phyloP scores from a whole-genome alignment of 2,113 vertebrate genomes.

The Erinaceus europaeus region DNA sequence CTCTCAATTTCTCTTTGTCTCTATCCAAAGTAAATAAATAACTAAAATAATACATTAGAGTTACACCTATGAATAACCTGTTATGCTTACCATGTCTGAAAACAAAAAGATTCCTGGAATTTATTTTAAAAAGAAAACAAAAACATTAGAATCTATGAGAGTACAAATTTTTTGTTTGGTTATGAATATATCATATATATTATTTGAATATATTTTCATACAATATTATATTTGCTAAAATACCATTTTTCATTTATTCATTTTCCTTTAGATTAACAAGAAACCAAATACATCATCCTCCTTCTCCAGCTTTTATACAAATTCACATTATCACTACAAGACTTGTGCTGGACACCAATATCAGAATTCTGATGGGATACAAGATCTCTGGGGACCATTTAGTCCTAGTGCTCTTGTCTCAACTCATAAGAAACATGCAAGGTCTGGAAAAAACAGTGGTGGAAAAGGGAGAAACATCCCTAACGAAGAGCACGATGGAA shows the following conservation, averaged over 20 bases:
- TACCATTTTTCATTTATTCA: slow-evolving; percentile 4
- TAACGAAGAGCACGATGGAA: slow-evolving; percentile 52
- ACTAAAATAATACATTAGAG: too few species aligned
- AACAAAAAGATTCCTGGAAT: too few species aligned
- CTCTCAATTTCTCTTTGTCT: too few species aligned
- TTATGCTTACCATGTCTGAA: too few species aligned
- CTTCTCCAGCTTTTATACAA: slow-evolving; percentile 76
- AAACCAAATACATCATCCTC: slow-evolving; percentile 82
- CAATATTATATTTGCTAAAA: neutral
- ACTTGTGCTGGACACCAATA: slow-evolving; percentile 83
- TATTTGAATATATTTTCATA: neutral
- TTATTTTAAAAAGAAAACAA: too few species aligned
- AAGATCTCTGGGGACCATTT: slow-evolving; percentile 83
- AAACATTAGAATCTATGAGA: too few species aligned
- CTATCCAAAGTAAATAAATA: too few species aligned
- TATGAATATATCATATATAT: too few species aligned
- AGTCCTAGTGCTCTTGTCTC: slow-evolving; percentile 81
- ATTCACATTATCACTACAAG: slow-evolving; percentile 78
- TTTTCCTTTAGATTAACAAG: slow-evolving; percentile 83
- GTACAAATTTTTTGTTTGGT: too few species aligned
- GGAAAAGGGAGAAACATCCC: neutral
- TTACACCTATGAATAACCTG: too few species aligned
- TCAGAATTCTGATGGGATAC: slow-evolving; percentile 73
- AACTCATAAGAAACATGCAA: slow-evolving; percentile 71
- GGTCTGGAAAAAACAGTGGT: neutral